Percentiles rank a stretch among this genome's conserved stretches.
These are phyloP conservation scores for Bilobella aurantiaca DNA, from an alignment of 1,140 invertebrate species.

Conservation along the genomic window DNA sequence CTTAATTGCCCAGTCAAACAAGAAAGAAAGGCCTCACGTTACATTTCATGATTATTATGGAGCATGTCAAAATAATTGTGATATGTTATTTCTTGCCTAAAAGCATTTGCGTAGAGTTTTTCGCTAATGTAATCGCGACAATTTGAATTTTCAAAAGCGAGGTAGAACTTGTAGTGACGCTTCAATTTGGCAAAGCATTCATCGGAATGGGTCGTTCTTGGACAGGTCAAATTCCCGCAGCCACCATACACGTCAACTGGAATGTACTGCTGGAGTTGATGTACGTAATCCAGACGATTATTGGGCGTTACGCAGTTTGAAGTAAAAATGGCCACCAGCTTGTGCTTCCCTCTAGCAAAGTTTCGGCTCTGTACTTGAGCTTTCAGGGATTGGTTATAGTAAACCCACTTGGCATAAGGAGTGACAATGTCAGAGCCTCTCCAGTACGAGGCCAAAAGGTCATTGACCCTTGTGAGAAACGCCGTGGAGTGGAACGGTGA, in stretches of 20 bases:
- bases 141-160: slow-evolving; percentile 93
- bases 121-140: slow-evolving; percentile 93
- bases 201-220: slow-evolving; percentile 5
- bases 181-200: slow-evolving; percentile 84
- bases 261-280: slow-evolving; percentile 48
- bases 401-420: slow-evolving; percentile 49
- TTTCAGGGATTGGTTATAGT: slow-evolving; percentile 27
- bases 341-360: slow-evolving; percentile 46
- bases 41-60: no score
- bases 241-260: slow-evolving; percentile 58
- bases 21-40: not conserved
- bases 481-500: not conserved
- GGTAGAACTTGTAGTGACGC: slow-evolving; percentile 90
- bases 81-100: no score
- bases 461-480: not conserved
- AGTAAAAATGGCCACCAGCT: slow-evolving; percentile 52
- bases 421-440: slow-evolving; percentile 52
- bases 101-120: slow-evolving; percentile 86
- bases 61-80: no score
- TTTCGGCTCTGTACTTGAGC: slow-evolving; percentile 17
- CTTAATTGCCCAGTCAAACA: no score
- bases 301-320: slow-evolving; percentile 50
- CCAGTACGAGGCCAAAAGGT: slow-evolving; percentile 42
- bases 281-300: slow-evolving; percentile 46
- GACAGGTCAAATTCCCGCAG: slow-evolving; percentile 46